A percentile compares a stretch with the other conserved stretches of the same genome.
Conservation (phyloP, 2,797 vertebrate genomes). For the Gymnodraco acuticeps region DNA sequence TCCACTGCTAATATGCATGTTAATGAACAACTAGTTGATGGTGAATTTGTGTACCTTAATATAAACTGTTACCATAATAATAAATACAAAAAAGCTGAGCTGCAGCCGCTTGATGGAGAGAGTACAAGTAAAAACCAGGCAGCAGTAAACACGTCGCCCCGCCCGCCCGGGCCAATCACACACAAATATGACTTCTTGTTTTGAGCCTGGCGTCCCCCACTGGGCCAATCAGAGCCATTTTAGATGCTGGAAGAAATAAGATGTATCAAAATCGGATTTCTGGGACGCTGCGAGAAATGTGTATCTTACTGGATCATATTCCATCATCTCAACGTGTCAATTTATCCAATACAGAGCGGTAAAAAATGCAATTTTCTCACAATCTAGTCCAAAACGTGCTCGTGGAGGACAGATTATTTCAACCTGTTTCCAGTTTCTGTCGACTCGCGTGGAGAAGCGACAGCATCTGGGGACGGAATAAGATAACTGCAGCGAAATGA, state of each 20-base stretch:
- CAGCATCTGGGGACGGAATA: constrained; percentile 33
- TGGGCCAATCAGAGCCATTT: constrained; percentile 62
- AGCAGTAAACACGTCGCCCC: constrained; percentile 19
- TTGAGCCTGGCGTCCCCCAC: constrained; percentile 43
- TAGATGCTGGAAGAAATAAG: constrained; percentile 44
- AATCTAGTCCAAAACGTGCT: constrained; percentile 1
- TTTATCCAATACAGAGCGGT: constrained; percentile 9
- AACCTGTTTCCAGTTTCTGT: constrained; percentile 34
- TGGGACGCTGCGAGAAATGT: constrained; percentile 1
- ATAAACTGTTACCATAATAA: no score
- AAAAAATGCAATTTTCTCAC: constrained; percentile 5
- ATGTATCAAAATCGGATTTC: constrained; percentile 26
- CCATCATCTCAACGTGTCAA: constrained; percentile 34
- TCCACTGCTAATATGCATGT: no score
- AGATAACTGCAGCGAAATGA: constrained; percentile 5
- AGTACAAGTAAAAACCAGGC: constrained; percentile 28
- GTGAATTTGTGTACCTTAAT: no score
- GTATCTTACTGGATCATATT: constrained; percentile 17
- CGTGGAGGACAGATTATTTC: constrained; percentile 31
- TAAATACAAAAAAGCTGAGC: not conserved
- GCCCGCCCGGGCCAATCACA: constrained; percentile 50
- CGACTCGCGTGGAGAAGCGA: constrained; percentile 15
- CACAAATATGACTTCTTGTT: constrained; percentile 54
- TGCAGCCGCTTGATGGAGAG: constrained; percentile 25
- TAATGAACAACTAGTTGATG: no score